Conservation (phyloP, 2,113 vertebrate genomes). For the Daboia siamensis region DNA sequence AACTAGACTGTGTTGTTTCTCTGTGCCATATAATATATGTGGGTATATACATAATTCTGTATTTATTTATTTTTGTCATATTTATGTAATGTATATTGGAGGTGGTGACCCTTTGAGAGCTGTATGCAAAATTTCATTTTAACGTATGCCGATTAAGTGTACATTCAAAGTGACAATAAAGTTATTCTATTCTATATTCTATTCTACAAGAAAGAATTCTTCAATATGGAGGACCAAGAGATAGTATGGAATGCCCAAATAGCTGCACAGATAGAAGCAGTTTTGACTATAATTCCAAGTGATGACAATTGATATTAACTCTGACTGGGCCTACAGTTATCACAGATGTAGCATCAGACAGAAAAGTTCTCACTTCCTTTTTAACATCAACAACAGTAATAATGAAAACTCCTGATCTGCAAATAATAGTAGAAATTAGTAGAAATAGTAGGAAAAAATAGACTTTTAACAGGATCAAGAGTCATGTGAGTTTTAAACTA, state of each 20-base stretch:
- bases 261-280: background rate
- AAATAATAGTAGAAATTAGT: background rate
- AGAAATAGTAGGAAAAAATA: background rate
- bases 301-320: background rate
- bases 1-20: too few relatives aligned
- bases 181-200: too few relatives aligned
- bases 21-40: too few relatives aligned
- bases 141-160: too few relatives aligned
- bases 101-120: too few relatives aligned
- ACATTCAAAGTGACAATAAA: too few relatives aligned
- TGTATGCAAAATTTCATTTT: too few relatives aligned
- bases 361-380: background rate
- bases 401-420: background rate
- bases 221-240: background rate
- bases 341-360: background rate
- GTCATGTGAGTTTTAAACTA: background rate
- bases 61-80: too few relatives aligned
- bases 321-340: background rate
- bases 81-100: too few relatives aligned
- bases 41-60: too few relatives aligned
- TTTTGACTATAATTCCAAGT: constrained; percentile 6
- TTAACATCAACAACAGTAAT: background rate
- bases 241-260: background rate
- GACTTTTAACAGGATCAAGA: background rate
- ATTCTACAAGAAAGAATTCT: background rate